Evolutionary conservation across 2,888 invertebrate species (phyloP), one percentile per base, ranked within the genome.

Genomic region (Trisateles emortualis): DNA sequence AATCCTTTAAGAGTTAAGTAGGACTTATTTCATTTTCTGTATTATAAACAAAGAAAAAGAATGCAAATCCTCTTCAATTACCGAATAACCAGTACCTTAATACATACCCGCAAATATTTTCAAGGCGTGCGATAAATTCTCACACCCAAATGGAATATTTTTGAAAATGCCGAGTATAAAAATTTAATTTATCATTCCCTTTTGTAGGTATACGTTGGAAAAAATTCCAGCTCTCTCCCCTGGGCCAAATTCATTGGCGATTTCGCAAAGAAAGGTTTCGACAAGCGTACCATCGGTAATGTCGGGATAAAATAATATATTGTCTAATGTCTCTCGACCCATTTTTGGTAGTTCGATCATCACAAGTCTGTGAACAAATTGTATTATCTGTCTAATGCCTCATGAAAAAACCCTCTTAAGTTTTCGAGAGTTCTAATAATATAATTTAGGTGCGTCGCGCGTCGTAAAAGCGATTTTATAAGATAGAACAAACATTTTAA

Each of bases 261-360:
- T 67, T 70, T 52, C 55, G 68, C 61, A 71, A 74, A 72, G 66
- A 69, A 67, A 57, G 50, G 56, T 55, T 55, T 56, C 33, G 53
- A 48, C 29, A 60, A 54, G 44, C 62, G 26, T 62, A 45, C 53
- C 56, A 64, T 65, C 60, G 57, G 60, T 63, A 68, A 61, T 60
- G 52, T 50, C 35, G 52, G 48, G 38, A 56, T 52, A 68, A 59
- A 64, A 62, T 48, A 58, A 59, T 68, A 54, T 46, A 64, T 51
- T 29, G 30, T 36, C 40, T 59, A 59, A 50, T 65, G 59, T 59
- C 38, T 53, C 51, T 54, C 30, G 35, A 32, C 42, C 51, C 54
- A 45, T 69, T 59, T 70, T 41, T 64, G 42, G 44, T 29, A 32
- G 40, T 46, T 46, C 24, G 26, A 61, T 59, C 50, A 68, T 63